phyloP scores from a whole-genome alignment of 2,113 vertebrate species.

The Trichomycterus rosablanca region DNA sequence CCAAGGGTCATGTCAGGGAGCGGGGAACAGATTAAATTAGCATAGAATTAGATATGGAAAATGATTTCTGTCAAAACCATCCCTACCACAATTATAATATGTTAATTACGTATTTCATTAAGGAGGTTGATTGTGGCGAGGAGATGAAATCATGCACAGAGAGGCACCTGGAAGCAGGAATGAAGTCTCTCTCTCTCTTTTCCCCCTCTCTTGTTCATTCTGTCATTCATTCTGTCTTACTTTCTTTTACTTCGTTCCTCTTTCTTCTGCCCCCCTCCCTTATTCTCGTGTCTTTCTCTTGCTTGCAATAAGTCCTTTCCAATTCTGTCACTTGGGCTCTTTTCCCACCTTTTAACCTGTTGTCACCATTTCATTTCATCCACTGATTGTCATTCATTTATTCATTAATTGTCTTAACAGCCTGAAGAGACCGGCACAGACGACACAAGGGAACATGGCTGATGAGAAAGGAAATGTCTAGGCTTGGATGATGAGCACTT shows the following conservation, averaged over 20 bases:
- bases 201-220: background rate
- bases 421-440: slow-evolving; percentile 49
- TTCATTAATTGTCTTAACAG: slow-evolving; percentile 56
- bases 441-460: slow-evolving; percentile 47
- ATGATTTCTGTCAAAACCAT: slow-evolving; percentile 99
- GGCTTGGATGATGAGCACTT: slow-evolving; percentile 50
- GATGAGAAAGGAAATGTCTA: slow-evolving; percentile 57
- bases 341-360: slow-evolving; percentile 40
- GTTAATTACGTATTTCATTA: slow-evolving; percentile 99
- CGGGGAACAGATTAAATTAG: slow-evolving; percentile 99
- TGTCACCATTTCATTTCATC: slow-evolving; percentile 40
- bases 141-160: slow-evolving; percentile 85
- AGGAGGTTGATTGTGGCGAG: slow-evolving; percentile 96
- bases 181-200: slow-evolving; percentile 34
- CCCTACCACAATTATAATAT: slow-evolving; percentile 99
- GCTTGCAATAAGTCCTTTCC: slow-evolving; percentile 12
- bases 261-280: background rate
- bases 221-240: background rate
- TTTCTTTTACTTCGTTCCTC: slow-evolving; percentile 1
- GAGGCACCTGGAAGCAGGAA: slow-evolving; percentile 67
- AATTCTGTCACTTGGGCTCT: slow-evolving; percentile 16
- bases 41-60: slow-evolving; percentile 99
- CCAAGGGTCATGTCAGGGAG: slow-evolving; percentile 96
- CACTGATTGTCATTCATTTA: slow-evolving; percentile 48
- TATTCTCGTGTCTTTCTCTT: slow-evolving; percentile 4